Percentiles rank a stretch among this genome's conserved stretches.
phyloP scores from a whole-genome alignment of 2,113 vertebrate species.

The Edolisoma coerulescens region DNA sequence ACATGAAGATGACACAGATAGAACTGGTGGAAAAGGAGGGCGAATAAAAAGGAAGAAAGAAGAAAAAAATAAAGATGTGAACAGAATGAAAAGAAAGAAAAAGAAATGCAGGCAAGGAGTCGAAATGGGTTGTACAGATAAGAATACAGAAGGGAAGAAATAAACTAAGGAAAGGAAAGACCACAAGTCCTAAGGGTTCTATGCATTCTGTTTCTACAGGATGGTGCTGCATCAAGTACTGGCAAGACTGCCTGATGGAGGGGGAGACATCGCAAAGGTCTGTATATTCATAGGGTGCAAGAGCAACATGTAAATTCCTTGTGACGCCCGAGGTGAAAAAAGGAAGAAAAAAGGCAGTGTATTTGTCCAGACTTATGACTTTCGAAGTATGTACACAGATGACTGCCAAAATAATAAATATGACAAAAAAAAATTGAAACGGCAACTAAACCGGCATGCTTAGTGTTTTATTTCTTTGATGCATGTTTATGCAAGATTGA shows the following conservation, averaged over 20 bases:
- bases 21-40: not conserved
- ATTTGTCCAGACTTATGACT: not conserved
- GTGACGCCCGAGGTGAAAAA: not conserved
- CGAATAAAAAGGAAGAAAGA: not conserved
- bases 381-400: not conserved
- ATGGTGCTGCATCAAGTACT: not conserved
- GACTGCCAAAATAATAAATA: not conserved
- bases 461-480: not conserved
- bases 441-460: not conserved
- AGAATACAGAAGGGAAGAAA: not conserved
- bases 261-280: not conserved
- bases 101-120: not conserved
- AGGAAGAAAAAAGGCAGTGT: not conserved
- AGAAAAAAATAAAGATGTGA: not conserved
- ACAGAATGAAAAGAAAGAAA: not conserved
- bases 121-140: not conserved
- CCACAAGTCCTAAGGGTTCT: not conserved
- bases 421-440: not conserved
- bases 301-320: not conserved
- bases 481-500: not conserved
- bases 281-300: not conserved
- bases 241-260: not conserved
- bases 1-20: not conserved
- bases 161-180: not conserved
- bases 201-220: not conserved